phyloP scores from a whole-genome alignment of 2,113 vertebrate species.

The Pristiophorus japonicus region DNA sequence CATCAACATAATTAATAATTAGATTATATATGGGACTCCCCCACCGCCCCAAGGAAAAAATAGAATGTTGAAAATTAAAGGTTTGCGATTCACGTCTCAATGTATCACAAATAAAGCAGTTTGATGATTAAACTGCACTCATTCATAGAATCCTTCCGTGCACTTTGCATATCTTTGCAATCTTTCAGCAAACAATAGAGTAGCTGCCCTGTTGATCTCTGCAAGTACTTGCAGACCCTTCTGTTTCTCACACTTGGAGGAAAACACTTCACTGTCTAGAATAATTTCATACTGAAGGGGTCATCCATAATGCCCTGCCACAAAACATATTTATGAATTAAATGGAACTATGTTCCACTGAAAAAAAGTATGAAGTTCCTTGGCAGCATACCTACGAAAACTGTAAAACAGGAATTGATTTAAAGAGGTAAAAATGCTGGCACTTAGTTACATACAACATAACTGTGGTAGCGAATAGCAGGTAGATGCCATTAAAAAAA shows the following conservation, averaged over 20 bases:
- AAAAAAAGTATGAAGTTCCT: neutral
- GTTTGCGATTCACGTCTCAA: neutral
- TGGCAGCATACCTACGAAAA: neutral
- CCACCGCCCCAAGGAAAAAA: neutral
- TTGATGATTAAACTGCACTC: no score
- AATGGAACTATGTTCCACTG: neutral
- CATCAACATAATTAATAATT: neutral
- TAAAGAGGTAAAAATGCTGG: neutral
- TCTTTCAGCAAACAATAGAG: neutral
- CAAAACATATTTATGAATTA: neutral
- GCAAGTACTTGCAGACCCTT: neutral
- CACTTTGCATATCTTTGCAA: neutral
- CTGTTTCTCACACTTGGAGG: neutral
- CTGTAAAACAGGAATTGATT: neutral
- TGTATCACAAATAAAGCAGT: no score
- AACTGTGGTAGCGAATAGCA: neutral
- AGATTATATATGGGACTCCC: neutral
- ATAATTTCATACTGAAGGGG: neutral
- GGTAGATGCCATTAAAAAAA: neutral
- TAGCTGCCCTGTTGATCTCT: neutral
- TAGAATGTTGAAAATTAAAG: neutral
- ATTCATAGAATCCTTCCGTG: neutral
- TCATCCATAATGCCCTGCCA: neutral
- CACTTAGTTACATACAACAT: neutral
- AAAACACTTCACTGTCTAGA: neutral